Evolutionary conservation across 2,113 vertebrate genomes (phyloP), one percentile per base, ranked within the genome.

Genomic region (Hemicordylus capensis): DNA sequence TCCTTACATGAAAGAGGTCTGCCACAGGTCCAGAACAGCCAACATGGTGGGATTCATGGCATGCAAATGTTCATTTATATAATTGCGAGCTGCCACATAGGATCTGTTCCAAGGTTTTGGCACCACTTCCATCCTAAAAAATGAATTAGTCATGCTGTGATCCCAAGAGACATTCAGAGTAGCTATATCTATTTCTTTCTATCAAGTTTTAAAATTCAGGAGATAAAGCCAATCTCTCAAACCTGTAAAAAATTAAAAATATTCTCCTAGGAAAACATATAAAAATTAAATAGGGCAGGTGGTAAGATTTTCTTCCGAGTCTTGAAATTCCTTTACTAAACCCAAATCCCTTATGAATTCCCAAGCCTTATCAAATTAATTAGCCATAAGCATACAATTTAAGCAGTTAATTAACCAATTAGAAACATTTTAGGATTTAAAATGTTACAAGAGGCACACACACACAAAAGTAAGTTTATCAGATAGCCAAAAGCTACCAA

Each of bases 91-190:
- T 69, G 94, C 83, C 14, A 96, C 44, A 90, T 97, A 98, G 6
- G 97, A 95, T 76, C 94, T 95, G 22, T 96, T 96, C 98, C 98
- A 98, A 37, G 96, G 96, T 89, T 98, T 98, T 88, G 97, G 98
- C 82, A 97, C 87, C 6, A 96, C 64, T 81, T 96, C 85, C 89
- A 98, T 34, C 87, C 98, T 99, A 86, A 91, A 93, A 90, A 58
- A 56, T 26, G 90, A 80, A 73, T 46, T 3, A 72, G 31, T 6
- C 67, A 46, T 72, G 15, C 74, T 15, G 69, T 85, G 31, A 90
- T 69, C 1, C 31, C 4, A 48, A 64, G 76, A 69, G 54, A 54
- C 20, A 67, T 17, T 75, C 46, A 24, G 31, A 34, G 80, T 51
- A 63, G 12, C 34, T 28, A 87, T 51, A 61, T n/a, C 28, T 56